Evolutionary conservation across 2,797 vertebrate species (phyloP).

Genomic region (Argentina silus): DNA sequence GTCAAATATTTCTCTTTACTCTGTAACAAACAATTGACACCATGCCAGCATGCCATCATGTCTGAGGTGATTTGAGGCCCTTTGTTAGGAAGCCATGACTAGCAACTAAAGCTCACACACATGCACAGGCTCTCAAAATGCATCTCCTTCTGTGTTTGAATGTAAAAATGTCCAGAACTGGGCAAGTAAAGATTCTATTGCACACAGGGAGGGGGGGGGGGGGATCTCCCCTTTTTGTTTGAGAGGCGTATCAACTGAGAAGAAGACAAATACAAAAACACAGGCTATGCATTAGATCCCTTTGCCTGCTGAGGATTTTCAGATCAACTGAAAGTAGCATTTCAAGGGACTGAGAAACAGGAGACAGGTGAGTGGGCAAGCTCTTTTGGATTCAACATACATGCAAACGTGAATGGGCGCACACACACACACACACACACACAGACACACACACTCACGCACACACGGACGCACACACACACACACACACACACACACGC

Average conservation of each 20-base stretch:
- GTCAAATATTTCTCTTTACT: background rate
- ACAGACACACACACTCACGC: slow-evolving; percentile 16
- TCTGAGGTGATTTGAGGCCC: too few species aligned
- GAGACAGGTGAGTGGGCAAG: background rate
- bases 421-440: background rate
- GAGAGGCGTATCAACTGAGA: slow-evolving; percentile 5
- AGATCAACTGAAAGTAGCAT: slow-evolving; percentile 50
- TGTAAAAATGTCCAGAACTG: too few species aligned
- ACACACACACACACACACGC: background rate
- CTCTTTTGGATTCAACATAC: background rate
- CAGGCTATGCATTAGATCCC: background rate
- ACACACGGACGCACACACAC: slow-evolving; percentile 10
- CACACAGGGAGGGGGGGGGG: slow-evolving; percentile 8
- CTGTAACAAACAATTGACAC: background rate
- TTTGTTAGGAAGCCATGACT: too few species aligned
- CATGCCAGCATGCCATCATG: too few species aligned
- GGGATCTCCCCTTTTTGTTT: slow-evolving; percentile 1
- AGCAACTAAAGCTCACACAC: too few species aligned
- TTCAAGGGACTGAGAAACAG: background rate
- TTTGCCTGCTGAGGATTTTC: slow-evolving; percentile 29
- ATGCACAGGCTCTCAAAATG: too few species aligned
- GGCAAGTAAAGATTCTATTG: slow-evolving; percentile 22
- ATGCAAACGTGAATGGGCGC: background rate
- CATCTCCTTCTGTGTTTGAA: background rate
- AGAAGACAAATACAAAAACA: background rate